A percentile compares a stretch with the other conserved stretches of the same genome.
phyloP scores from a whole-genome alignment of 2,888 invertebrate species.

The Cataglyphis albicans region DNA sequence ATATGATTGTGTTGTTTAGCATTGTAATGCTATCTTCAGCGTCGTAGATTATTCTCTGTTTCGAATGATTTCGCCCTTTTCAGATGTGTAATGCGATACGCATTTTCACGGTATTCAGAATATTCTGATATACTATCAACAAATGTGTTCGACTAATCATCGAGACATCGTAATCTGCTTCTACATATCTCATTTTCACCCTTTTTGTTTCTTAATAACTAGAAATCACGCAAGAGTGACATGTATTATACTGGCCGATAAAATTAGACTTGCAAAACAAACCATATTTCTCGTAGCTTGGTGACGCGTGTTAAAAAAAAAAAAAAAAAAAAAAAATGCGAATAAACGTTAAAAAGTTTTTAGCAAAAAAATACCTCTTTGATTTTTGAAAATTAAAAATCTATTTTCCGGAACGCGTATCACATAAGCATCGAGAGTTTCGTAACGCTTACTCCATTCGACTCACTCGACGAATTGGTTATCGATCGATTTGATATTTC shows the following conservation, averaged over 20 bases:
- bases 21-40: constrained; percentile 36
- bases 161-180: background rate
- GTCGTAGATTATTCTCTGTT: constrained; percentile 29
- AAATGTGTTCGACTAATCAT: background rate
- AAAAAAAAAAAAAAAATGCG: background rate
- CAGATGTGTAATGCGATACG: constrained; percentile 10
- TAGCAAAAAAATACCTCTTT: background rate
- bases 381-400: background rate
- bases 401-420: background rate
- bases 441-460: constrained; percentile 17
- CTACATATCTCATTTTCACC: constrained; percentile 4
- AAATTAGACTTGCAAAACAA: constrained; percentile 14
- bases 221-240: background rate
- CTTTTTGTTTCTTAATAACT: background rate
- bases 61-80: constrained; percentile 32
- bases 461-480: constrained; percentile 55
- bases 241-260: background rate
- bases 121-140: background rate
- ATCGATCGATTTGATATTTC: constrained; percentile 51
- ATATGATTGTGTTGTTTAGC: constrained; percentile 45
- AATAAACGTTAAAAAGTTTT: background rate
- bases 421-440: background rate
- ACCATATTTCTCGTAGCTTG: background rate
- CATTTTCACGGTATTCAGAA: background rate
- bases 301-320: background rate